A percentile compares a stretch with the other conserved stretches of the same genome.
Conservation (phyloP, 2,113 vertebrate species). For the Turdus rufiventris region DNA sequence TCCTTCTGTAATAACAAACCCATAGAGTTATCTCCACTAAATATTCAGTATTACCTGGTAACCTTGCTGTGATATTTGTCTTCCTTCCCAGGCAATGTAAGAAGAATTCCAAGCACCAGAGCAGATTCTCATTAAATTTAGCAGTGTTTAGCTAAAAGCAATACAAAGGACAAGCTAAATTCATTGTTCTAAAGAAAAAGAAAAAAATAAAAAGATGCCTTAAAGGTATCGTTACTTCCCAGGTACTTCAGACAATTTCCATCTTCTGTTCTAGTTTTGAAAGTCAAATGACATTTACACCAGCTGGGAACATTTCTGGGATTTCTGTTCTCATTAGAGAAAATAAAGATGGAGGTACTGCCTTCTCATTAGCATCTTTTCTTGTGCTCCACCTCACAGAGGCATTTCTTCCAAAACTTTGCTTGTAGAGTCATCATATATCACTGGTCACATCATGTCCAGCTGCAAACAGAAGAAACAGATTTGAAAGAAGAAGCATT, state of each 20-base stretch:
- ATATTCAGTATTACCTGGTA: not conserved
- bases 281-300: not conserved
- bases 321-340: not conserved
- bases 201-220: not conserved
- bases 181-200: not conserved
- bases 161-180: not conserved
- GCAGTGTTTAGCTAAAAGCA: not conserved
- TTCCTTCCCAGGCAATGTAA: not conserved
- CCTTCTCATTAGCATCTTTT: not conserved
- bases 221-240: not conserved
- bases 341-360: not conserved
- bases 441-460: slow-evolving; percentile 85
- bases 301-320: not conserved
- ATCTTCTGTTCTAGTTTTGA: not conserved
- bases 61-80: not conserved
- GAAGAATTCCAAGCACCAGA: not conserved
- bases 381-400: not conserved
- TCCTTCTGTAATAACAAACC: not conserved
- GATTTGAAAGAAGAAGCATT: not conserved
- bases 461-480: slow-evolving; percentile 78
- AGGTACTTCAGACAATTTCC: not conserved
- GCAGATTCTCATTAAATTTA: not conserved
- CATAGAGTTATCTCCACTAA: not conserved
- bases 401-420: not conserved
- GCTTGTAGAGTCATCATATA: not conserved